Percentiles rank a stretch among this genome's conserved stretches.
Conservation (phyloP, 2,797 vertebrate genomes). For the Serranus cabrilla region DNA sequence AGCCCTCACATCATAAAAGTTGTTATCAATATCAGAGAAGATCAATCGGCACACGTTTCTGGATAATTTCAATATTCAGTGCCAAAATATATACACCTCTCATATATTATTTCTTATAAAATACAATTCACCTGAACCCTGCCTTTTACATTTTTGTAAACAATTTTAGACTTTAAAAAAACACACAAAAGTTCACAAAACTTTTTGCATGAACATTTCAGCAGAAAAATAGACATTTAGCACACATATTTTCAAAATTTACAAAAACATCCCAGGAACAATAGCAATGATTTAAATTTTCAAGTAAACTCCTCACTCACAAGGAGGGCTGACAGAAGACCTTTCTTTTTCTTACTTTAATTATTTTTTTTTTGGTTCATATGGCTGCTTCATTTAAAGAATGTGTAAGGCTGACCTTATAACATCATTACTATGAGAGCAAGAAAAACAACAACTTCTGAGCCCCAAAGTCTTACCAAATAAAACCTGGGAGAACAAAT, state of each 20-base stretch:
- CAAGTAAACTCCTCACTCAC: constrained; percentile 73
- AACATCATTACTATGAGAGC: constrained; percentile 11
- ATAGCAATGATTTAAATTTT: constrained; percentile 62
- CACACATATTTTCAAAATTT: constrained; percentile 63
- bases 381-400: constrained; percentile 71
- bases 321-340: constrained; percentile 46
- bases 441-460: constrained; percentile 30
- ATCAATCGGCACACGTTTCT: constrained; percentile 70
- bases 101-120: constrained; percentile 81
- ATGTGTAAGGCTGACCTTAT: constrained; percentile 39
- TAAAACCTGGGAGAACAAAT: constrained; percentile 16
- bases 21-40: constrained; percentile 57
- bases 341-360: not conserved
- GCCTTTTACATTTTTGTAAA: constrained; percentile 78
- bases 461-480: constrained; percentile 9
- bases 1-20: constrained; percentile 72
- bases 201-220: constrained; percentile 71
- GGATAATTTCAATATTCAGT: constrained; percentile 74
- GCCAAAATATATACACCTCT: constrained; percentile 85
- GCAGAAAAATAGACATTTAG: constrained; percentile 84
- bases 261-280: constrained; percentile 71
- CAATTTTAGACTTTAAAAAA: constrained; percentile 73
- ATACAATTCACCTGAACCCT: constrained; percentile 81
- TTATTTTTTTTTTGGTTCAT: constrained; percentile 39
- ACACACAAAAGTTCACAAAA: constrained; percentile 72